phyloP scores from a whole-genome alignment of 2,888 invertebrate species.

The Aspidiotus destructor region DNA sequence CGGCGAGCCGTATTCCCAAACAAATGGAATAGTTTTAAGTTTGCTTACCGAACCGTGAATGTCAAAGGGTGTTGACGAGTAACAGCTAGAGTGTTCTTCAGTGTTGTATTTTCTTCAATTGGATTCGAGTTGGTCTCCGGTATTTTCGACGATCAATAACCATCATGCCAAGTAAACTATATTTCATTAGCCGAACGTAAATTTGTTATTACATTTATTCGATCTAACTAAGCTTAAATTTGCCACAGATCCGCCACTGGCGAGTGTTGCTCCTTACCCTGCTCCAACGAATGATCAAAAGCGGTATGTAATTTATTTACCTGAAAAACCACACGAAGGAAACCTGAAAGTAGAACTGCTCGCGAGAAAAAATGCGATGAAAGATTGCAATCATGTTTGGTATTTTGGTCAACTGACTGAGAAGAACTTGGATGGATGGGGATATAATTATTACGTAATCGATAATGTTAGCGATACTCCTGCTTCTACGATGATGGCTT shows the following conservation, averaged over 20 bases:
- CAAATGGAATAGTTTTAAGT: too few species aligned
- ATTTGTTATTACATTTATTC: too few species aligned
- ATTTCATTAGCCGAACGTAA: too few species aligned
- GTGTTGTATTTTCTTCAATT: too few species aligned
- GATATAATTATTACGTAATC: background rate
- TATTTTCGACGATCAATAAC: too few species aligned
- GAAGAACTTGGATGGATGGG: background rate
- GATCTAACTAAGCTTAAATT: too few species aligned
- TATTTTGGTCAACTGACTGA: background rate
- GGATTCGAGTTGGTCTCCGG: too few species aligned
- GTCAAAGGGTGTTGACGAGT: too few species aligned
- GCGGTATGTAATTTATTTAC: background rate
- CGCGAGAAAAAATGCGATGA: background rate
- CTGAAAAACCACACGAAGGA: background rate
- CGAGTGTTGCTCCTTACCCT: background rate
- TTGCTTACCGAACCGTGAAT: too few species aligned
- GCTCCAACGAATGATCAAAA: background rate
- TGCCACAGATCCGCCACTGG: background rate
- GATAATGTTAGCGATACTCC: background rate
- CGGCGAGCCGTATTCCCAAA: too few species aligned
- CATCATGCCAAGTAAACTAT: too few species aligned
- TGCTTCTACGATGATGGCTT: background rate
- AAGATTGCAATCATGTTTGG: conserved; percentile 4
- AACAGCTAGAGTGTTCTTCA: too few species aligned
- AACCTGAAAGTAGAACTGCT: background rate